Base-by-base conservation (phyloP, 2,797 vertebrate species). In the Galaxias olidus region DNA sequence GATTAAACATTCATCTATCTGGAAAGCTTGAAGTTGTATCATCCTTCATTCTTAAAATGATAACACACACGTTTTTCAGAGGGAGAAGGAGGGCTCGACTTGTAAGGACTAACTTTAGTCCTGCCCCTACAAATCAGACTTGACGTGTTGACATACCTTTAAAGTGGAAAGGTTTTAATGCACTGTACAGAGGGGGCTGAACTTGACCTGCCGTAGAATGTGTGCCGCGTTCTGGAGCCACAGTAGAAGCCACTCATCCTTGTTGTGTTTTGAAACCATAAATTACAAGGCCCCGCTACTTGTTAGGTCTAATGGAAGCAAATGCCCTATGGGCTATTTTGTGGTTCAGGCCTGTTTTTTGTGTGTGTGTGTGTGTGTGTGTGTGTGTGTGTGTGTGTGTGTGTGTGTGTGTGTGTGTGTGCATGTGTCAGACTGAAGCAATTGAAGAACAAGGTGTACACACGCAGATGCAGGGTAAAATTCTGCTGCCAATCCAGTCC, bases 381-480 rank as follows among this genome's bases (percentile, higher is more conserved):
- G 30, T 30, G 30, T 30, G 30, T 30, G 49, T 15, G 13, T n/a
- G 49, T 8, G 13, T 17, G n/a, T 9, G 13, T 17, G 49, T 15
- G 13, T 51, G n/a, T 47, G 12, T 8, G 13, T 20, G 7, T 49
- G 10, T 30, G 18, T 48, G 45, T 60, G 50, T 62, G 70, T 15
- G 73, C 81, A 77, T 74, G 52, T 62, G 61, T 54, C 56, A 60
- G 66, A 58, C 55, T 55, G 61, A 67, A 65, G 63, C 70, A 65
- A 40, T 73, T 70, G 66, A 63, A 76, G 76, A 87, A 84, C 74
- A 79, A 82, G 82, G 71, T 87, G 81, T 65, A 75, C 83, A 78
- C 74, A 78, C 66, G 54, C 76, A 79, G 2, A 30, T 1, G 19
- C 73, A 67, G 79, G 57, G 67, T 67, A 73, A 63, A 20, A 43